These are phyloP conservation scores for Silurus aristotelis DNA, from an alignment of 2,797 vertebrate genomes.

Conservation along the genomic window DNA sequence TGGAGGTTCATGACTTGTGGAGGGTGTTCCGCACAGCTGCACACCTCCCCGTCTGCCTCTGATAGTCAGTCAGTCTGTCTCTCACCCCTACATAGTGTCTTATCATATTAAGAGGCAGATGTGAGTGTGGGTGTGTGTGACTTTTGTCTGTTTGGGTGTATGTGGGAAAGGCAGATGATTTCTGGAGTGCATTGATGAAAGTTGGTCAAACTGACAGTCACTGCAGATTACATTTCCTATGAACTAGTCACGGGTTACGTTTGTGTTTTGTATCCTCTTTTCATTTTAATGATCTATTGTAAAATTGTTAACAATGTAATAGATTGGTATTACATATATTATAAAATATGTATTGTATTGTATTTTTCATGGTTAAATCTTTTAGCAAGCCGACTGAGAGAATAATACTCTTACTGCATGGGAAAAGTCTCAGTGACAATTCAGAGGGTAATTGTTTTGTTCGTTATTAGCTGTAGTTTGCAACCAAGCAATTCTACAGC, in stretches of 20 bases:
- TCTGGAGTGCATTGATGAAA: constrained; percentile 14
- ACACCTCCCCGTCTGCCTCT: constrained; percentile 28
- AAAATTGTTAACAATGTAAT: not conserved
- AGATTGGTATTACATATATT: too few relatives aligned
- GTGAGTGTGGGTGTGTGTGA: constrained; percentile 1
- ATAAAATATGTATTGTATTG: not conserved
- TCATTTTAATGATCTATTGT: not conserved
- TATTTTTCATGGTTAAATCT: not conserved
- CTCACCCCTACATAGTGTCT: constrained; percentile 24
- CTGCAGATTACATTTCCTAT: not conserved
- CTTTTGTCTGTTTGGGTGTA: not conserved
- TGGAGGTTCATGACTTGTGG: constrained; percentile 42
- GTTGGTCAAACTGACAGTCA: not conserved
- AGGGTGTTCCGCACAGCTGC: constrained; percentile 24
- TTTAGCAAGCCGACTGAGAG: not conserved
- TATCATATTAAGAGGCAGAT: not conserved
- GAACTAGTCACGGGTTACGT: too few relatives aligned
- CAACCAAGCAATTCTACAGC: constrained; percentile 7
- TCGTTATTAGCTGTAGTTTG: constrained; percentile 18
- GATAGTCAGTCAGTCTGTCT: constrained; percentile 64
- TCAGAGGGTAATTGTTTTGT: constrained; percentile 24
- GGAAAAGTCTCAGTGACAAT: constrained; percentile 2
- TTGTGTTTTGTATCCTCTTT: not conserved
- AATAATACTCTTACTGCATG: constrained; percentile 12
- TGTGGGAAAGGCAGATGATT: not conserved